A percentile compares a stretch with the other conserved stretches of the same genome.
These are phyloP conservation scores for Zaprionus tsacasi DNA, from an alignment of 1,140 invertebrate genomes.

Conservation along the genomic window DNA sequence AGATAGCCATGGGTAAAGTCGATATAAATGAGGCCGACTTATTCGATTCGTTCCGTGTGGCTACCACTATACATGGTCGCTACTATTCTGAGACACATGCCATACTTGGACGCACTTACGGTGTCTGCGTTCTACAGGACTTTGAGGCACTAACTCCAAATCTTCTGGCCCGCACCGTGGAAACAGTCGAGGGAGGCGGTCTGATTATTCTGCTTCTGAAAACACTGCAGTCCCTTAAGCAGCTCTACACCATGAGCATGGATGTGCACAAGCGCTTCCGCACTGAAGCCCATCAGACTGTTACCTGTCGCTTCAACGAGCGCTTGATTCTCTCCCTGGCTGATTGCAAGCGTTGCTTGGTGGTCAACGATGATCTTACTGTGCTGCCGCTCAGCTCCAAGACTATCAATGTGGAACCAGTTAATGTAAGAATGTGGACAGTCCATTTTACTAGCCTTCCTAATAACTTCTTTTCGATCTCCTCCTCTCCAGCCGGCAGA, in stretches of 20 bases:
- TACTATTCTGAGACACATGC: conserved; percentile 99
- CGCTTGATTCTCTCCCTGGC: conserved; percentile 96
- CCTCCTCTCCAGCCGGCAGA: conserved; percentile 54
- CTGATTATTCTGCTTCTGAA: conserved; percentile 95
- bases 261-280: conserved; percentile 98
- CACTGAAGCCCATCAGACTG: conserved; percentile 96
- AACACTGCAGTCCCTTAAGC: conserved; percentile 94
- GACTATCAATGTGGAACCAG: conserved; percentile 91
- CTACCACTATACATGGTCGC: conserved; percentile 98
- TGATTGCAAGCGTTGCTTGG: conserved; percentile 94
- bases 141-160: conserved; percentile 99
- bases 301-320: conserved; percentile 98
- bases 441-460: not conserved
- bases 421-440: conserved; percentile 84
- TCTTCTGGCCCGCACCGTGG: conserved; percentile 97
- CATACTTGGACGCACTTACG: conserved; percentile 98
- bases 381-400: conserved; percentile 97
- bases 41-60: conserved; percentile 98
- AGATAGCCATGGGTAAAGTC: conserved; percentile 94
- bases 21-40: conserved; percentile 98
- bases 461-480: not conserved
- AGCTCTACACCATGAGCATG: conserved; percentile 98
- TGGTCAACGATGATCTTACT: conserved; percentile 96
- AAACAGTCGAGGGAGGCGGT: conserved; percentile 99
- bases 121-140: conserved; percentile 98